These are phyloP conservation scores for Zootermopsis nevadensis DNA, from an alignment of 2,888 invertebrate genomes.

Conservation along the genomic window DNA sequence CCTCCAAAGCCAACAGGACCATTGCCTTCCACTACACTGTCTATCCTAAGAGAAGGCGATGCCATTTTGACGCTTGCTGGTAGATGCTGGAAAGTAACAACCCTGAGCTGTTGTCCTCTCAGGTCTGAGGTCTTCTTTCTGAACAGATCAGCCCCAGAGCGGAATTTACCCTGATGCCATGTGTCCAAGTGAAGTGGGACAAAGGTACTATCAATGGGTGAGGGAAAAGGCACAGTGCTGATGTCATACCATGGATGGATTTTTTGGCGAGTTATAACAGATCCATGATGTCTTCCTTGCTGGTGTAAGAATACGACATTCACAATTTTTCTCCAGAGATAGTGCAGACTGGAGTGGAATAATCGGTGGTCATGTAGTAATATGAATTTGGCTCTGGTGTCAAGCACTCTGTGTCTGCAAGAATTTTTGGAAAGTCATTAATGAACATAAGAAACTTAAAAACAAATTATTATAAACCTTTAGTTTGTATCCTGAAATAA, in stretches of 20 bases:
- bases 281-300: constrained; percentile 61
- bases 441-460: too few species aligned
- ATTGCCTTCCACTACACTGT: background rate
- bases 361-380: constrained; percentile 77
- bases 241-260: constrained; percentile 73
- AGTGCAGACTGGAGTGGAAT: constrained; percentile 73
- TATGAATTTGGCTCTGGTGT: constrained; percentile 78
- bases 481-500: too few species aligned
- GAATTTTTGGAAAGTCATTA: background rate
- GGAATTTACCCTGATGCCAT: constrained; percentile 74
- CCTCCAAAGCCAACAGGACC: constrained; percentile 61
- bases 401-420: constrained; percentile 73
- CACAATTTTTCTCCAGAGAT: constrained; percentile 81
- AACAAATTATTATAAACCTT: too few species aligned
- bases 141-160: constrained; percentile 65
- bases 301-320: constrained; percentile 78
- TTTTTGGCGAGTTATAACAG: background rate
- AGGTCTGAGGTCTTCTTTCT: constrained; percentile 72
- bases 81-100: constrained; percentile 75
- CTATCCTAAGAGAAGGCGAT: constrained; percentile 43
- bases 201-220: constrained; percentile 68
- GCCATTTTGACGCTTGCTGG: constrained; percentile 70
- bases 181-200: constrained; percentile 73
- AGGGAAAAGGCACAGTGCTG: constrained; percentile 80
- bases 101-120: constrained; percentile 69